phyloP scores from a whole-genome alignment of 2,888 invertebrate genomes.

The Campoplex capitator region DNA sequence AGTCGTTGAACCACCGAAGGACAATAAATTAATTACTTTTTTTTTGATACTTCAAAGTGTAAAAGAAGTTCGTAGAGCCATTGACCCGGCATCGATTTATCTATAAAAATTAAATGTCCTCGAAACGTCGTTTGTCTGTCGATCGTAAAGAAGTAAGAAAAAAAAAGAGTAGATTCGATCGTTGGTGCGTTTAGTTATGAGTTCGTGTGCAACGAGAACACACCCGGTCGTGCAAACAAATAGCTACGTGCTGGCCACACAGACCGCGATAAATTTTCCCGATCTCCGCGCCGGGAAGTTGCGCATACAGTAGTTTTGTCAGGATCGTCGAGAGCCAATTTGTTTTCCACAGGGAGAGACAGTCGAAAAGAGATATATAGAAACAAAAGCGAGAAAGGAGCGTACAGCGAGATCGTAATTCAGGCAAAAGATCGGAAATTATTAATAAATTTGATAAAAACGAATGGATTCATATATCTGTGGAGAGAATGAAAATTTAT shows the following conservation, averaged over 20 bases:
- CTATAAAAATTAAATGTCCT: conserved; percentile 8
- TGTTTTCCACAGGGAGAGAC: conserved; percentile 28
- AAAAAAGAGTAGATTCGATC: conserved; percentile 4
- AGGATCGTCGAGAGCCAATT: conserved; percentile 50
- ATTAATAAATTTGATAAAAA: background rate
- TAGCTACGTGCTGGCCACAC: conserved; percentile 40
- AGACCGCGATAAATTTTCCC: conserved; percentile 55
- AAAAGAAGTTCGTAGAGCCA: background rate
- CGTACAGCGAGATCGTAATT: background rate
- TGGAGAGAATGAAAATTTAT: too few species aligned
- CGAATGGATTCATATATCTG: background rate
- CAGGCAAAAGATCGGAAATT: conserved; percentile 6
- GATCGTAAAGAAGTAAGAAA: background rate
- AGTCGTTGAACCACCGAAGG: background rate
- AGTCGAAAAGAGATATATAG: background rate
- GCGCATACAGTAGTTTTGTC: conserved; percentile 49
- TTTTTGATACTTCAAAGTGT: background rate
- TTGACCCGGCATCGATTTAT: background rate
- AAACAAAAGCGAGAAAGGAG: background rate
- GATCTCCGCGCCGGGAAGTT: conserved; percentile 32
- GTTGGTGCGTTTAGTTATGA: conserved; percentile 34
- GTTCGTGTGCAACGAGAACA: conserved; percentile 36
- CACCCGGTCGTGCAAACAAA: conserved; percentile 53
- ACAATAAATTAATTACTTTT: background rate
- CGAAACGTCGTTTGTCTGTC: background rate